Percentiles rank a stretch among this genome's conserved stretches.
These are phyloP conservation scores for Netelia melanura DNA, from an alignment of 2,888 invertebrate genomes.

Conservation along the genomic window DNA sequence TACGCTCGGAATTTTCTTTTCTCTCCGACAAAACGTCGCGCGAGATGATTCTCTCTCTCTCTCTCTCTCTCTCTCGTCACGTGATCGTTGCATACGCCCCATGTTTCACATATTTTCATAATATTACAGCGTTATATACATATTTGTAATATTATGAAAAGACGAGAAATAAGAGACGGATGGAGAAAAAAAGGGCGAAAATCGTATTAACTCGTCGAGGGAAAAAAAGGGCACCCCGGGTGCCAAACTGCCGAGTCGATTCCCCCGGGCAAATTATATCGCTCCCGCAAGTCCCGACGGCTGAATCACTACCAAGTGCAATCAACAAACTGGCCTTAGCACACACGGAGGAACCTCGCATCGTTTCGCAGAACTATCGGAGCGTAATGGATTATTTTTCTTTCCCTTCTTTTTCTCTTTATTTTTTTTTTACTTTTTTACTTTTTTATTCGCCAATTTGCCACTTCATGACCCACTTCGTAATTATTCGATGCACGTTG, in stretches of 20 bases:
- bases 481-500: neutral
- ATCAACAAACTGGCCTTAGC: conserved; percentile 42
- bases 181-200: conserved; percentile 8
- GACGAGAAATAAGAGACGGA: conserved; percentile 23
- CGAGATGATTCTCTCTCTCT: conserved; percentile 36
- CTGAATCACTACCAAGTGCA: conserved; percentile 48
- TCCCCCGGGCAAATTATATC: conserved; percentile 26
- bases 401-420: neutral
- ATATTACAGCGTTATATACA: neutral
- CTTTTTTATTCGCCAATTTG: neutral
- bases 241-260: conserved; percentile 32
- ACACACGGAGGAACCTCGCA: neutral
- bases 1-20: neutral
- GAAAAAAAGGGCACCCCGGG: conserved; percentile 31
- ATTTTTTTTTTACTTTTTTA: neutral
- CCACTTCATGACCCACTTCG: conserved; percentile 18
- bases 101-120: neutral
- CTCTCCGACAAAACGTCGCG: conserved; percentile 17
- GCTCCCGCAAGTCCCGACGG: neutral
- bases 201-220: conserved; percentile 16
- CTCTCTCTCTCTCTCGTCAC: conserved; percentile 44
- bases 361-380: conserved; percentile 11
- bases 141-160: conserved; percentile 9
- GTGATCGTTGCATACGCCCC: conserved; percentile 50
- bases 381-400: conserved; percentile 1